Percentiles rank a stretch among this genome's conserved stretches.
Conservation (phyloP, 2,797 vertebrate species). For the Lycodopsis pacificus region DNA sequence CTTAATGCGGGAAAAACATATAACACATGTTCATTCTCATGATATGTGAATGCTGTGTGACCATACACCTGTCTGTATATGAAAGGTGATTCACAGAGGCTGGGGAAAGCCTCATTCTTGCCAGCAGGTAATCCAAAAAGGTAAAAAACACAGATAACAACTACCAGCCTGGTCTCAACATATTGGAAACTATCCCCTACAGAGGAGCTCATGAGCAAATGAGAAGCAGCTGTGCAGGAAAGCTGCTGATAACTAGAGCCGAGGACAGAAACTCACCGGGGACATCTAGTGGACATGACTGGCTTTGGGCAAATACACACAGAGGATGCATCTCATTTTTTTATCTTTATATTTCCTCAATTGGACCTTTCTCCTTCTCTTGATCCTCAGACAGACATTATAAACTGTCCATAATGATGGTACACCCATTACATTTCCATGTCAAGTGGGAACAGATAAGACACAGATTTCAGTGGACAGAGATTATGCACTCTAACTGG, state of each 20-base stretch:
- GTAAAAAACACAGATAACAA: not conserved
- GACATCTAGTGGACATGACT: conserved; percentile 38
- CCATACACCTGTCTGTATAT: not conserved
- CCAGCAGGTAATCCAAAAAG: not conserved
- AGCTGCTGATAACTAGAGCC: not conserved
- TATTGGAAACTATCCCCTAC: too few species aligned
- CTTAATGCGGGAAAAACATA: not conserved
- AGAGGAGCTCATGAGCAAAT: not conserved
- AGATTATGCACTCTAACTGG: not conserved
- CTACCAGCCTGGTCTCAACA: not conserved
- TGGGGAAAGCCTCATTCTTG: not conserved
- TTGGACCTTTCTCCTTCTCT: not conserved
- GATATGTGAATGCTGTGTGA: not conserved
- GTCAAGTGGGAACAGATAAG: not conserved
- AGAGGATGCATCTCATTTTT: not conserved
- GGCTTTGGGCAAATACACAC: not conserved
- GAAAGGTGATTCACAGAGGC: not conserved
- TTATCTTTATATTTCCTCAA: not conserved
- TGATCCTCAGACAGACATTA: not conserved
- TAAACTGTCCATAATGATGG: not conserved
- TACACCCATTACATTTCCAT: not conserved
- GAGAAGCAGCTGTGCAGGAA: not conserved
- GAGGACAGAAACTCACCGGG: not conserved
- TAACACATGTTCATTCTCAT: not conserved
- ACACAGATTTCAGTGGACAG: not conserved